A percentile compares a stretch with the other conserved stretches of the same genome.
phyloP scores from a whole-genome alignment of 2,888 invertebrate species.

The Scaptomyza cyrtandrae region DNA sequence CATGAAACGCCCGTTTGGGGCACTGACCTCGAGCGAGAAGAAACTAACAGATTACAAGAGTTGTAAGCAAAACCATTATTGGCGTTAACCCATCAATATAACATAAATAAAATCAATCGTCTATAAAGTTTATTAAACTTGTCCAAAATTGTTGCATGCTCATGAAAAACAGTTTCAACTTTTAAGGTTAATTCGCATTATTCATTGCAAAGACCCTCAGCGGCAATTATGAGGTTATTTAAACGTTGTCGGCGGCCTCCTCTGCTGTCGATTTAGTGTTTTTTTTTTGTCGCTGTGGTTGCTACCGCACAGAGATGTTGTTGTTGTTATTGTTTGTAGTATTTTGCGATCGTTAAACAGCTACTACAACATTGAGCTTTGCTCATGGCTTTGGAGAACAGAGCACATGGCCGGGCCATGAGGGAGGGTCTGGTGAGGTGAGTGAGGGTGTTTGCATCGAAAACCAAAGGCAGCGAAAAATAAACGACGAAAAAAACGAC shows the following conservation, averaged over 20 bases:
- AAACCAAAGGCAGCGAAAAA: constrained; percentile 13
- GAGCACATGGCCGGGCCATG: no score
- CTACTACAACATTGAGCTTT: constrained; percentile 68
- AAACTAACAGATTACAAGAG: neutral
- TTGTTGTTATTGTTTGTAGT: constrained; percentile 25
- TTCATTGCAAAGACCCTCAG: constrained; percentile 78
- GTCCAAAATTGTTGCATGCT: constrained; percentile 57
- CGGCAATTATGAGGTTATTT: constrained; percentile 79
- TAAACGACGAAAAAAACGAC: constrained; percentile 50
- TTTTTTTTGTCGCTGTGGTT: constrained; percentile 16
- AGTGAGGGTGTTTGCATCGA: constrained; percentile 61
- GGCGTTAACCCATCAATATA: constrained; percentile 3
- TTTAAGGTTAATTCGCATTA: constrained; percentile 80
- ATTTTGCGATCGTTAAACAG: constrained; percentile 56
- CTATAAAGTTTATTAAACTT: constrained; percentile 57
- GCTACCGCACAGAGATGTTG: constrained; percentile 20
- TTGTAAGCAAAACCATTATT: neutral
- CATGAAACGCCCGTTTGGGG: constrained; percentile 4
- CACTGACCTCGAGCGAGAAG: constrained; percentile 31
- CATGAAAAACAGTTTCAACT: constrained; percentile 58
- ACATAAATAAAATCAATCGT: constrained; percentile 1
- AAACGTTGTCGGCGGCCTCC: constrained; percentile 58
- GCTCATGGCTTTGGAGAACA: constrained; percentile 57
- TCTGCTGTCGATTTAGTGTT: constrained; percentile 32
- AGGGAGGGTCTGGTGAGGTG: constrained; percentile 26